A percentile compares a stretch with the other conserved stretches of the same genome.
Conservation (phyloP, 2,797 vertebrate genomes). For the Mustela erminea region DNA sequence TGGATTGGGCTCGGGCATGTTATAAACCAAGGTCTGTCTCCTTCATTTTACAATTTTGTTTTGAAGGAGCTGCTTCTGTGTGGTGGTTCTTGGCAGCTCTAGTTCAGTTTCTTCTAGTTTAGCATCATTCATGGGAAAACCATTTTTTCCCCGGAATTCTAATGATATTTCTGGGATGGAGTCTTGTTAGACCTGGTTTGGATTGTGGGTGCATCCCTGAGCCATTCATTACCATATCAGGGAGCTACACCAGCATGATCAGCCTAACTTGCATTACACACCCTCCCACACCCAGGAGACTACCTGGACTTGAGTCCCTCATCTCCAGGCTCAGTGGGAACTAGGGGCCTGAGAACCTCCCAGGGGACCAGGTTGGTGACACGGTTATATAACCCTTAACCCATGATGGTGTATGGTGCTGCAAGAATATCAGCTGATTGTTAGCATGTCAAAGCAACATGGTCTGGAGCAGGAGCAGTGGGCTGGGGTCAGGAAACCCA, state of each 20-base stretch:
- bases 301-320: background rate
- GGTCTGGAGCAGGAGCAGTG: background rate
- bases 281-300: background rate
- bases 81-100: background rate
- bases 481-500: background rate
- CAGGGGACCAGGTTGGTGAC: background rate
- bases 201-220: background rate
- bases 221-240: background rate
- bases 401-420: background rate
- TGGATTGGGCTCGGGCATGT: background rate
- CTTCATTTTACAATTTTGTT: background rate
- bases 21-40: background rate
- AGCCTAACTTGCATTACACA: background rate
- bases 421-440: background rate
- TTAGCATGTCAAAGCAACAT: background rate
- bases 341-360: background rate
- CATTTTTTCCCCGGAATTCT: background rate
- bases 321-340: background rate
- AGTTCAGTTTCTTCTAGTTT: background rate
- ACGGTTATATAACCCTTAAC: background rate
- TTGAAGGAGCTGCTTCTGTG: background rate
- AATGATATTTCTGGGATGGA: background rate
- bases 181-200: background rate
- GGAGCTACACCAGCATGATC: background rate
- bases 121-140: background rate